These are phyloP conservation scores for Brenthis hecate DNA, from an alignment of 2,888 invertebrate genomes.

Conservation along the genomic window DNA sequence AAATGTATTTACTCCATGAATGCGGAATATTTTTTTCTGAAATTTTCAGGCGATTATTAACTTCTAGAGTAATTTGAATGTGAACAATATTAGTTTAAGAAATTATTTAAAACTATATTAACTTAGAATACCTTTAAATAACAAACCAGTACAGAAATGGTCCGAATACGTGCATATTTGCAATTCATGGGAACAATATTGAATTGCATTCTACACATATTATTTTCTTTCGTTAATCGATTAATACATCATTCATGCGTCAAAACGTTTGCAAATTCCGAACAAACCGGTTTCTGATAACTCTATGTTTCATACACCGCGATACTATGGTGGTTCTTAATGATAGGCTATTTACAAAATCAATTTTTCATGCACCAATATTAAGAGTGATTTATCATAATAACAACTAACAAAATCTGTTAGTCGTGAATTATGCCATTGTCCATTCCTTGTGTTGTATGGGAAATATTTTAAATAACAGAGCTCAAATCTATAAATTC, in stretches of 20 bases:
- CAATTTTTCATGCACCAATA: slow-evolving; percentile 23
- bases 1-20: too few species aligned
- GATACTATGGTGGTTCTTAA: slow-evolving; percentile 3
- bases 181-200: slow-evolving; percentile 13
- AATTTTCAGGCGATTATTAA: too few species aligned
- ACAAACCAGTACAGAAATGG: too few species aligned
- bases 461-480: background rate
- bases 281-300: slow-evolving; percentile 26
- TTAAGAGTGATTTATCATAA: slow-evolving; percentile 10
- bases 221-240: slow-evolving; percentile 20
- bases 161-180: background rate
- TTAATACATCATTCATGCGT: slow-evolving; percentile 23
- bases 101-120: too few species aligned
- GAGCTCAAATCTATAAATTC: too few species aligned
- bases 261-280: slow-evolving; percentile 12
- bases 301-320: slow-evolving; percentile 12
- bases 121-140: too few species aligned
- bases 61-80: too few species aligned
- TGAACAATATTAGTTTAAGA: too few species aligned
- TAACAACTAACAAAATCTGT: background rate
- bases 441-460: background rate
- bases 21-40: too few species aligned
- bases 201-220: slow-evolving; percentile 21
- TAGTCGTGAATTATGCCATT: background rate
- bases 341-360: slow-evolving; percentile 14